These are phyloP conservation scores for Hirtodrosophila alboralis DNA, from an alignment of 2,888 invertebrate species.

Conservation along the genomic window DNA sequence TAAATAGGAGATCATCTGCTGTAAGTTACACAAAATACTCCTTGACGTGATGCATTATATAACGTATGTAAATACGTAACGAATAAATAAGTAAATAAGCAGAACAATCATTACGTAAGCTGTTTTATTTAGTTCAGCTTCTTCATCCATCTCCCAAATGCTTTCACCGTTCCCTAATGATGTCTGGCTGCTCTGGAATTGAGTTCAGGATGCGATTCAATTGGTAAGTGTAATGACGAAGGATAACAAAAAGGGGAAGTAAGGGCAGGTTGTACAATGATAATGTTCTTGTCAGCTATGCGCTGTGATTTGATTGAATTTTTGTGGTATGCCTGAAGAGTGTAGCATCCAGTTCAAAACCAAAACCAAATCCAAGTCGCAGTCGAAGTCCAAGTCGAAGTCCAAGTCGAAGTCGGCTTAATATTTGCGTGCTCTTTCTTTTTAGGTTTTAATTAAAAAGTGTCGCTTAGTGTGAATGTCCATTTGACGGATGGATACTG, in stretches of 20 bases:
- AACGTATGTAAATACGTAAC: too few species aligned
- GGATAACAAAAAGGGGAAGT: background rate
- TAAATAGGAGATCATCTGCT: too few species aligned
- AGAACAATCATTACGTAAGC: slow-evolving; percentile 4
- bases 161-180: slow-evolving; percentile 43
- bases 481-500: slow-evolving; percentile 68
- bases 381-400: background rate
- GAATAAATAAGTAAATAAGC: too few species aligned
- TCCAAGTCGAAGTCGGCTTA: slow-evolving; percentile 20
- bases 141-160: slow-evolving; percentile 4
- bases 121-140: background rate
- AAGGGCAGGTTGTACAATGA: slow-evolving; percentile 11
- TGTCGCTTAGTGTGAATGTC: slow-evolving; percentile 72
- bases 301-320: slow-evolving; percentile 75
- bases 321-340: slow-evolving; percentile 59
- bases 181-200: slow-evolving; percentile 35
- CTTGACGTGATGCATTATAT: too few species aligned
- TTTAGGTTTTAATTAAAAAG: slow-evolving; percentile 78
- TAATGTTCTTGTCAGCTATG: slow-evolving; percentile 61
- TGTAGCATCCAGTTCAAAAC: too few species aligned
- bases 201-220: slow-evolving; percentile 3
- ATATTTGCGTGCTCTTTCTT: slow-evolving; percentile 57
- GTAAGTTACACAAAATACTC: too few species aligned
- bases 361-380: slow-evolving; percentile 14
- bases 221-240: too few species aligned